phyloP scores from a whole-genome alignment of 2,888 invertebrate species.

The Epirrhoe tristata region DNA sequence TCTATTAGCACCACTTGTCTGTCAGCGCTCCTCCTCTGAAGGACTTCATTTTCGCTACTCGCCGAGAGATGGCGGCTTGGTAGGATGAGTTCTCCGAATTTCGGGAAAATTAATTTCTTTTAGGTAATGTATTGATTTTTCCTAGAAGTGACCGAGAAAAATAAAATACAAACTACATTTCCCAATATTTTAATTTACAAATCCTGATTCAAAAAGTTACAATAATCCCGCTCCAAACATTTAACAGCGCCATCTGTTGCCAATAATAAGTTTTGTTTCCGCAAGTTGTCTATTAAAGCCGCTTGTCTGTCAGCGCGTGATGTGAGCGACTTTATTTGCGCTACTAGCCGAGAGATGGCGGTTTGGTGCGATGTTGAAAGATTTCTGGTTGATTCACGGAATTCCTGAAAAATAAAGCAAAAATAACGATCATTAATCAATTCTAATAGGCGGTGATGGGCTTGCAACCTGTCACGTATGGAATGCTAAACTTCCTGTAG shows the following conservation, averaged over 20 bases:
- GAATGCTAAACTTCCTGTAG: too few species aligned
- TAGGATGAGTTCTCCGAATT: too few species aligned
- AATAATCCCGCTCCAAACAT: conserved; percentile 65
- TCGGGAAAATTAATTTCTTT: too few species aligned
- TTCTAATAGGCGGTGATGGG: too few species aligned
- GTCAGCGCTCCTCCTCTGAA: too few species aligned
- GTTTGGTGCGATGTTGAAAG: conserved; percentile 61
- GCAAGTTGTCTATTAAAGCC: conserved; percentile 67
- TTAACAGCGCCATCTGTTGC: conserved; percentile 61
- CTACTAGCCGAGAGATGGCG: conserved; percentile 63
- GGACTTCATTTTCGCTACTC: too few species aligned
- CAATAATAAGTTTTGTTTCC: conserved; percentile 62
- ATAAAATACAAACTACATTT: neutral
- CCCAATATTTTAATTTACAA: conserved; percentile 34
- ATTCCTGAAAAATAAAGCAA: conserved; percentile 73
- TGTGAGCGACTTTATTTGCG: conserved; percentile 53
- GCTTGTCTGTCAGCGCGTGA: conserved; percentile 59
- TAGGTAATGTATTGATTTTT: too few species aligned
- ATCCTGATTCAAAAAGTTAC: conserved; percentile 64
- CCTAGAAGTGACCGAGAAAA: too few species aligned
- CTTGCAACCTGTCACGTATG: too few species aligned
- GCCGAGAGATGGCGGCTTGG: too few species aligned
- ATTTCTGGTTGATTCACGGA: conserved; percentile 63
- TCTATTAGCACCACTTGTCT: too few species aligned
- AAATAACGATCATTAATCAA: neutral